A percentile compares a stretch with the other conserved stretches of the same genome.
These are phyloP conservation scores for Melieria picta DNA, from an alignment of 2,888 invertebrate species.

Conservation along the genomic window DNA sequence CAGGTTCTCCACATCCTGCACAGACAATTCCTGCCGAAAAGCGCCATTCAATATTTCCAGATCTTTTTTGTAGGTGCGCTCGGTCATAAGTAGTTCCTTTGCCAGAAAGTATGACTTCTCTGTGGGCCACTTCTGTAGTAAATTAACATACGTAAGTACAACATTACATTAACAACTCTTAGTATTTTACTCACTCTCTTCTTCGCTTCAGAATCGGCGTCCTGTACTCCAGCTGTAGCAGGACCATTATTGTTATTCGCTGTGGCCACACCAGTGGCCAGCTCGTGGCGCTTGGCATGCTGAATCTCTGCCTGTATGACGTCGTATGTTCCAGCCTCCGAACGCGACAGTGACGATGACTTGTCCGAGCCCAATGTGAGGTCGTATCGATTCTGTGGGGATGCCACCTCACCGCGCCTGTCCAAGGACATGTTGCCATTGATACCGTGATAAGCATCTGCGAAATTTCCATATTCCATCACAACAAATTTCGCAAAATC, in stretches of 20 bases:
- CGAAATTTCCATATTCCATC: neutral
- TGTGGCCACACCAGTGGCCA: constrained; percentile 53
- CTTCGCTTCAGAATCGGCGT: constrained; percentile 60
- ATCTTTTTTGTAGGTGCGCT: constrained; percentile 94
- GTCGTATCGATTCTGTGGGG: constrained; percentile 61
- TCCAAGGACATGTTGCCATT: constrained; percentile 66
- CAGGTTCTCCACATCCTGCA: constrained; percentile 69
- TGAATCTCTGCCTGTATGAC: constrained; percentile 64
- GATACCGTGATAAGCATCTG: constrained; percentile 65
- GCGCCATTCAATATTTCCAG: constrained; percentile 89
- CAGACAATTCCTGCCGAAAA: constrained; percentile 77
- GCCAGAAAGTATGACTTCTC: constrained; percentile 85
- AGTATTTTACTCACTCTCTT: constrained; percentile 51
- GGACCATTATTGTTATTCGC: constrained; percentile 45
- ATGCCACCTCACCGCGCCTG: constrained; percentile 60
- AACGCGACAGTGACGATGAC: constrained; percentile 64
- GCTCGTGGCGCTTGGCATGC: constrained; percentile 59
- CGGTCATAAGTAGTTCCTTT: constrained; percentile 95
- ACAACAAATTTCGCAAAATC: neutral
- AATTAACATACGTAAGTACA: neutral
- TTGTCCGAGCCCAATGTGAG: constrained; percentile 64
- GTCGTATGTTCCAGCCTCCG: constrained; percentile 66
- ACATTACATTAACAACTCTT: no score
- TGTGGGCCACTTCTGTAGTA: constrained; percentile 70
- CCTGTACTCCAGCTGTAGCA: constrained; percentile 41